A percentile compares a stretch with the other conserved stretches of the same genome.
phyloP scores from a whole-genome alignment of 2,797 vertebrate genomes.

The Paedocypris micromegethes region DNA sequence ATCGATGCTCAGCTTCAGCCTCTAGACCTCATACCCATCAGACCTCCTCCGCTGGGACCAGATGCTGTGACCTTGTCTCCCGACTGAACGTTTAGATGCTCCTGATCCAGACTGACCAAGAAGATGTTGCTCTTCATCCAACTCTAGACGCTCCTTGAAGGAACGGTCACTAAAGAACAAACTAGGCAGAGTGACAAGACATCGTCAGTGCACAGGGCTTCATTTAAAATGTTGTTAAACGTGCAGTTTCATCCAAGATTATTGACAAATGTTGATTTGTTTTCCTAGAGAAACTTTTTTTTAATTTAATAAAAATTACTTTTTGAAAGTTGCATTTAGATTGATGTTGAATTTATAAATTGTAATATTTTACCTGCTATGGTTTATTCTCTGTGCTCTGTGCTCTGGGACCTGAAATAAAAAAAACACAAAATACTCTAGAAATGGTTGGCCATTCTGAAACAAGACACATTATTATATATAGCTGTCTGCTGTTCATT shows the following conservation, averaged over 20 bases:
- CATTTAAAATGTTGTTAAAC: no score
- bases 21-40: conserved; percentile 50
- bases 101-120: conserved; percentile 50
- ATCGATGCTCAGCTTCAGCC: conserved; percentile 7
- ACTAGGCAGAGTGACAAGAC: background rate
- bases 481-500: no score
- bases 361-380: conserved; percentile 59
- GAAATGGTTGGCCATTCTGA: no score
- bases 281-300: no score
- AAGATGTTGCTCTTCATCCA: conserved; percentile 51
- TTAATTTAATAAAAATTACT: no score
- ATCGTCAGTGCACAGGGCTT: background rate
- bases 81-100: conserved; percentile 48
- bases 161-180: conserved; percentile 52
- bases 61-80: conserved; percentile 33
- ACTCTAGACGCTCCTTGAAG: conserved; percentile 58
- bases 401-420: conserved; percentile 48
- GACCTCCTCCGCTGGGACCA: conserved; percentile 45
- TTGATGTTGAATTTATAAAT: background rate
- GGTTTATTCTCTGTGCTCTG: conserved; percentile 58
- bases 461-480: no score
- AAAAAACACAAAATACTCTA: conserved; percentile 15
- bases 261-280: no score
- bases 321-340: no score
- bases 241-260: no score